phyloP scores from a whole-genome alignment of 2,888 invertebrate species.

The Rhagophthalmus giganteus region DNA sequence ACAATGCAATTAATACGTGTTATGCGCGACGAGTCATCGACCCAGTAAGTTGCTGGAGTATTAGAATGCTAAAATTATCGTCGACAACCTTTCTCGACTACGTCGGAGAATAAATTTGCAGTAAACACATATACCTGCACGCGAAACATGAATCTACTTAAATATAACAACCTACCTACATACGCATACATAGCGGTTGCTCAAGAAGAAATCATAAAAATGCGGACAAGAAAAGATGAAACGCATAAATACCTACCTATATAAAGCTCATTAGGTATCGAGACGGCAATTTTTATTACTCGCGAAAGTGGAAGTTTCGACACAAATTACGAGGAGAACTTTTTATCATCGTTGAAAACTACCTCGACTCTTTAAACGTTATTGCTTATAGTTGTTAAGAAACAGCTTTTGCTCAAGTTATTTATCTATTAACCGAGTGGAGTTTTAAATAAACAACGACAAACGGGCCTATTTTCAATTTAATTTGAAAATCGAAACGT shows the following conservation, averaged over 20 bases:
- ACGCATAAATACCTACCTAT: constrained; percentile 9
- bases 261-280: constrained; percentile 10
- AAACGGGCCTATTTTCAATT: too few relatives aligned
- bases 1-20: constrained; percentile 41
- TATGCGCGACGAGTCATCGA: constrained; percentile 41
- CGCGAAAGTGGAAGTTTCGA: constrained; percentile 12
- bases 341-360: constrained; percentile 3
- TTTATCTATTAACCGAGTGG: too few relatives aligned
- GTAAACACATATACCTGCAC: constrained; percentile 52
- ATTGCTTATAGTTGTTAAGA: too few relatives aligned
- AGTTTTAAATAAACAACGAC: too few relatives aligned
- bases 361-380: too few relatives aligned
- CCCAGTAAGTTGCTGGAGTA: constrained; percentile 38
- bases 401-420: too few relatives aligned
- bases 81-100: constrained; percentile 40
- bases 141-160: constrained; percentile 52
- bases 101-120: constrained; percentile 52
- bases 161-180: constrained; percentile 51
- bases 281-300: constrained; percentile 12
- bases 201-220: constrained; percentile 13
- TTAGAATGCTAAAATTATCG: constrained; percentile 47
- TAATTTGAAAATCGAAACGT: too few relatives aligned
- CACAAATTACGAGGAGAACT: neutral
- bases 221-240: constrained; percentile 3
- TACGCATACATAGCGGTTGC: constrained; percentile 23